A percentile compares a stretch with the other conserved stretches of the same genome.
These are phyloP conservation scores for Oscarella lobularis DNA, from an alignment of 37 sponge, comb jelly and placozoan species.

Conservation along the genomic window DNA sequence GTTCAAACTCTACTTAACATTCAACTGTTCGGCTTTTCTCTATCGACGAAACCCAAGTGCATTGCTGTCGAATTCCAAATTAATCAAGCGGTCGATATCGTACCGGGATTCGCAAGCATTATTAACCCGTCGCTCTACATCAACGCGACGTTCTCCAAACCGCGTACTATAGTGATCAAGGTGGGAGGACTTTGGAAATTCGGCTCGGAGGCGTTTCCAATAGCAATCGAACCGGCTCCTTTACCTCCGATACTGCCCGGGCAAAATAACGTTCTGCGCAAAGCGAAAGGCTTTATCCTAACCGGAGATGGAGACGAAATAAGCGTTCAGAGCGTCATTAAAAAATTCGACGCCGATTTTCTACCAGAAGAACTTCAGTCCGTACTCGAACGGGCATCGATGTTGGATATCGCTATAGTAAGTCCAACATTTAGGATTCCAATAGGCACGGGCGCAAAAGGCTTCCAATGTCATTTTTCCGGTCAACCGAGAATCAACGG, in stretches of 20 bases:
- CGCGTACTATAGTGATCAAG: background rate
- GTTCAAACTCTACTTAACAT: too few relatives aligned
- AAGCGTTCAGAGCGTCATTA: background rate
- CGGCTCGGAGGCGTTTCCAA: background rate
- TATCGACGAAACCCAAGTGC: background rate
- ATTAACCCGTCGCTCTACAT: background rate
- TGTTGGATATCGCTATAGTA: background rate
- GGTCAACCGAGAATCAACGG: background rate
- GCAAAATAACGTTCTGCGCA: background rate
- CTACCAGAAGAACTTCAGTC: background rate
- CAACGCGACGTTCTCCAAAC: background rate
- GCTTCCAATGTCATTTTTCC: background rate
- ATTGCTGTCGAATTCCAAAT: background rate
- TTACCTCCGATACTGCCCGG: background rate
- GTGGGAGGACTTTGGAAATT: background rate
- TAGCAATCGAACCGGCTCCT: background rate
- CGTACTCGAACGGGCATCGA: background rate
- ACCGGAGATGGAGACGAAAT: background rate
- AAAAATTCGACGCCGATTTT: background rate
- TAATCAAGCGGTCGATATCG: background rate
- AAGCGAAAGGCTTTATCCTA: background rate
- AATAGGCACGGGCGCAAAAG: background rate
- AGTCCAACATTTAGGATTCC: background rate
- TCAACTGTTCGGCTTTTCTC: background rate
- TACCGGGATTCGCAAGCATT: background rate